Conservation (phyloP, 2,888 invertebrate species). For the Leptopilina syphax region DNA sequence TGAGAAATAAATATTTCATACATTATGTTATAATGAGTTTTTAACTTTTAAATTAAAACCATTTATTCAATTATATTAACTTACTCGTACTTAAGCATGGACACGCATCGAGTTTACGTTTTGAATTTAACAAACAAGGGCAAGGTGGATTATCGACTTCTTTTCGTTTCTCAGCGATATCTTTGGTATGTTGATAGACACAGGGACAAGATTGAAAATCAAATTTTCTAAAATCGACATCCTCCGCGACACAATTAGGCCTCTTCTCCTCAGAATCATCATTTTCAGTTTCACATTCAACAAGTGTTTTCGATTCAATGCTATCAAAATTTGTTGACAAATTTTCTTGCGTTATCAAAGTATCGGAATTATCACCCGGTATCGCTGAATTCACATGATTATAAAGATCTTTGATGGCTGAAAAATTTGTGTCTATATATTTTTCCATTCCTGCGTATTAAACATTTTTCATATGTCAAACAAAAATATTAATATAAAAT, state of each 20-base stretch:
- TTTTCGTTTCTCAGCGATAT: conserved; percentile 64
- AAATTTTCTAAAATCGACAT: conserved; percentile 50
- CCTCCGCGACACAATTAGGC: conserved; percentile 43
- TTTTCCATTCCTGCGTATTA: conserved; percentile 16
- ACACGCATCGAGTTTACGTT: conserved; percentile 64
- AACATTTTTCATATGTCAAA: neutral
- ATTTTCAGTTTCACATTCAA: conserved; percentile 43
- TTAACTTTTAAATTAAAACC: too few relatives aligned
- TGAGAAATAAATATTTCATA: conserved; percentile 3
- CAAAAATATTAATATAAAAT: neutral
- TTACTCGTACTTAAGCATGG: conserved; percentile 66
- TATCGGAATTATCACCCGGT: conserved; percentile 12
- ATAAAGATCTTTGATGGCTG: conserved; percentile 26
- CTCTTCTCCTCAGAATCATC: conserved; percentile 46
- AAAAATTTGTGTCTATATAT: conserved; percentile 23
- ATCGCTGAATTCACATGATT: conserved; percentile 27
- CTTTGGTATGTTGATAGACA: conserved; percentile 67
- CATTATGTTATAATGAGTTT: too few relatives aligned
- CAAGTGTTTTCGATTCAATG: neutral
- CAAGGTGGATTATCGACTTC: conserved; percentile 69
- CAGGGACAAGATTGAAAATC: conserved; percentile 66
- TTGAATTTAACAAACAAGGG: conserved; percentile 68
- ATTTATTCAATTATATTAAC: neutral
- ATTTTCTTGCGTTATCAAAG: neutral
- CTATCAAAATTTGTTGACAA: neutral